phyloP scores from a whole-genome alignment of 2,888 invertebrate species.

The Exephanes ischioxanthus region DNA sequence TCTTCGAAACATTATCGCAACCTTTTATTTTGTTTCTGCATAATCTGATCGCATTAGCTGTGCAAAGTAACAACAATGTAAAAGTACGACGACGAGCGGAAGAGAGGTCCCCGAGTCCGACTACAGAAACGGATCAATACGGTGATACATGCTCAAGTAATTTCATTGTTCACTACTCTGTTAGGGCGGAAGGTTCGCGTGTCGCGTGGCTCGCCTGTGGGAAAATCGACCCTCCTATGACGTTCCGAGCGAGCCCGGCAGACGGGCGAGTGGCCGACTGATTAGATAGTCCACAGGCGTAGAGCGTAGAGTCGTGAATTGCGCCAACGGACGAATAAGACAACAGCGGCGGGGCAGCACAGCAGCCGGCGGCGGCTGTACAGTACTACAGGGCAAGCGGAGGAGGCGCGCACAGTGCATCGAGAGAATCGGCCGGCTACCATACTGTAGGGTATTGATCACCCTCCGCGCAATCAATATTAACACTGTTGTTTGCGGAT shows the following conservation, averaged over 20 bases:
- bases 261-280: conserved; percentile 54
- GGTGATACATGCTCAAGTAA: conserved; percentile 81
- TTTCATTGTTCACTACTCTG: conserved; percentile 80
- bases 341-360: conserved; percentile 3
- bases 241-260: conserved; percentile 61
- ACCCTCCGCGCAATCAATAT: conserved; percentile 76
- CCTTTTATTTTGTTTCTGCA: not conserved
- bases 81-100: not conserved
- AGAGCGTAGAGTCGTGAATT: conserved; percentile 10
- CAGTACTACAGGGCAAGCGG: not conserved
- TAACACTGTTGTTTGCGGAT: conserved; percentile 76
- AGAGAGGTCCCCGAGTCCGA: conserved; percentile 20
- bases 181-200: conserved; percentile 79
- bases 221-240: conserved; percentile 70
- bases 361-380: not conserved
- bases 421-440: conserved; percentile 14
- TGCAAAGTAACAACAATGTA: not conserved
- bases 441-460: conserved; percentile 77
- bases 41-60: not conserved
- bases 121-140: conserved; percentile 78
- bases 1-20: not conserved
- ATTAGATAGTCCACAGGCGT: conserved; percentile 59
- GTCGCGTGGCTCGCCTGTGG: conserved; percentile 77
- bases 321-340: conserved; percentile 8
- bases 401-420: conserved; percentile 2